Conservation (phyloP, 92 coral and sea anemone species). For the Phenganax marumi region DNA sequence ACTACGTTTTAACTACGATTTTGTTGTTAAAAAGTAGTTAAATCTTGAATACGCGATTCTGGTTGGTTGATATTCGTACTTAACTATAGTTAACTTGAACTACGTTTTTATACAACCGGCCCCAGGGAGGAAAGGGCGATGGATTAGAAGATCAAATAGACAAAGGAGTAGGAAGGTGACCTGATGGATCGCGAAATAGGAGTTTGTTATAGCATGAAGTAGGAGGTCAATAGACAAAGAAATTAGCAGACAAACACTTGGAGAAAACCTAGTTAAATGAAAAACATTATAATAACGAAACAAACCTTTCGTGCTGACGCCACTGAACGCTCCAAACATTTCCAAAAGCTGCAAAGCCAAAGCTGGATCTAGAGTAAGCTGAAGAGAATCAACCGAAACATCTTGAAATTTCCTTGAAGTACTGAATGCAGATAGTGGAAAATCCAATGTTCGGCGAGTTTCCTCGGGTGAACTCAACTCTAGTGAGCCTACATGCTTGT, state of each 20-base stretch:
- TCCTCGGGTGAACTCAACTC: not conserved
- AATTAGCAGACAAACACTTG: not conserved
- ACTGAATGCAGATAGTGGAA: conserved; percentile 1
- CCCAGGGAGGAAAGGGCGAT: no score
- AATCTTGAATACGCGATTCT: no score
- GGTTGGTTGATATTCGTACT: no score
- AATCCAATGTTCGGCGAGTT: not conserved
- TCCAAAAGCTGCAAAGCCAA: conserved; percentile 88
- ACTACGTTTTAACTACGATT: no score
- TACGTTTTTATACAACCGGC: no score
- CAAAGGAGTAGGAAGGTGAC: no score
- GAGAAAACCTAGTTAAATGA: not conserved
- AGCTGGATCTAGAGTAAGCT: conserved; percentile 87
- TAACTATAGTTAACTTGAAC: no score
- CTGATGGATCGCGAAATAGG: no score
- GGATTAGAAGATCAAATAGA: no score
- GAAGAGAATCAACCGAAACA: conserved; percentile 47
- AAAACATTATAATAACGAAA: not conserved
- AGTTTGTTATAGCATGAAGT: no score
- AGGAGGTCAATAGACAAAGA: no score
- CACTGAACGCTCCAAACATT: conserved; percentile 79
- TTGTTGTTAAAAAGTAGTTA: no score
- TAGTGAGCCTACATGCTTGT: not conserved
- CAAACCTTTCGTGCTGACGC: conserved; percentile 67
- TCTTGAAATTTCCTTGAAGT: conserved; percentile 31